phyloP scores from a whole-genome alignment of 1,140 invertebrate genomes.

The Sycobia sp. region DNA sequence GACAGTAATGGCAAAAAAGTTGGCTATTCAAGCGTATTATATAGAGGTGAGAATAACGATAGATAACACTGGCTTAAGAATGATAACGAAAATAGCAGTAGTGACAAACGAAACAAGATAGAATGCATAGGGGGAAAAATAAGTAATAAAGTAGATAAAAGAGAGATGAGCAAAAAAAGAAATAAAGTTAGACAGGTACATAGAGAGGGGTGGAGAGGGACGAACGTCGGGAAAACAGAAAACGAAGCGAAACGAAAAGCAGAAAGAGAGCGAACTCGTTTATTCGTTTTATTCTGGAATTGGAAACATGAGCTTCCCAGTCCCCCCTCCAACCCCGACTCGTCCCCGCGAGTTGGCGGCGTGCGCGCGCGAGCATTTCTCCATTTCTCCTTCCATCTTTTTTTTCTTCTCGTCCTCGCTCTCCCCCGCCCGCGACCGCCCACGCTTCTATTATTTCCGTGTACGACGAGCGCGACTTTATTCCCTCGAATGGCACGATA shows the following conservation, averaged over 20 bases:
- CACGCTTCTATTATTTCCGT: conserved; percentile 30
- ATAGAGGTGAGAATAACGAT: conserved; percentile 5
- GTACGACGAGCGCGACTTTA: conserved; percentile 26
- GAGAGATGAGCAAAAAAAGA: conserved; percentile 3
- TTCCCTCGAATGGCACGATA: conserved; percentile 31
- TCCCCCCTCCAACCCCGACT: too few species aligned
- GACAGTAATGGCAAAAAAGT: too few species aligned
- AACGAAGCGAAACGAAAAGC: too few species aligned
- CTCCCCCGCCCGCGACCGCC: too few species aligned
- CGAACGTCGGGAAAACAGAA: conserved; percentile 5
- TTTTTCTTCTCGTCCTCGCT: too few species aligned
- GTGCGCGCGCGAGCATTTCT: conserved; percentile 5
- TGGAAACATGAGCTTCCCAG: conserved; percentile 31
- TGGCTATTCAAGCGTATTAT: too few species aligned
- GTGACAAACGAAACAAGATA: conserved; percentile 9
- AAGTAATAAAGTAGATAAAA: conserved; percentile 7
- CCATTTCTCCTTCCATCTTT: conserved; percentile 7
- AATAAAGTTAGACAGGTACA: not conserved
- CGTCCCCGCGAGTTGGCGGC: not conserved
- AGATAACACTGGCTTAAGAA: conserved; percentile 6
- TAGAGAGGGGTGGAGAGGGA: not conserved
- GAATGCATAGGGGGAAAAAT: conserved; percentile 1
- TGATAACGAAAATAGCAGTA: conserved; percentile 9
- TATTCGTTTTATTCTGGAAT: conserved; percentile 31
- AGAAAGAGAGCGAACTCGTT: not conserved